Conservation (phyloP, 2,113 vertebrate species). For the Suricata suricatta region DNA sequence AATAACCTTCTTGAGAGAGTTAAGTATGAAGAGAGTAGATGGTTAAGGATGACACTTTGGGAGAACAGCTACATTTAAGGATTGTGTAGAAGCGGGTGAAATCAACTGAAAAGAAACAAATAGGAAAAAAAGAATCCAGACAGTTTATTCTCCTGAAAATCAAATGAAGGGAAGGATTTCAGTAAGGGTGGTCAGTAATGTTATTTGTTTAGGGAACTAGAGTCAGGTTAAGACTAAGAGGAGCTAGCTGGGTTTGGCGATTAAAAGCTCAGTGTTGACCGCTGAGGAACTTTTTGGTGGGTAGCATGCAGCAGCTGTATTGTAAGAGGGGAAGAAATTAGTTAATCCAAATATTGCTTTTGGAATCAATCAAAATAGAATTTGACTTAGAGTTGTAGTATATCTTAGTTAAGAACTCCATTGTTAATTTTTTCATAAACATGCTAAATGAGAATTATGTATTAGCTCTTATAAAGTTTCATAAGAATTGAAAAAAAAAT, state of each 20-base stretch:
- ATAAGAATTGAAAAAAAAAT: not conserved
- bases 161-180: not conserved
- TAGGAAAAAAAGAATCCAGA: not conserved
- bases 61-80: not conserved
- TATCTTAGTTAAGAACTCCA: slow-evolving; percentile 7
- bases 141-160: not conserved
- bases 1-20: not conserved
- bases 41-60: not conserved
- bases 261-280: not conserved
- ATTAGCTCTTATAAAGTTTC: not conserved
- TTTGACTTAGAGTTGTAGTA: not conserved
- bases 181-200: not conserved
- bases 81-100: not conserved
- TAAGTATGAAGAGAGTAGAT: not conserved
- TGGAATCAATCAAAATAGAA: not conserved
- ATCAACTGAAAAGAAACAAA: not conserved
- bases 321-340: not conserved
- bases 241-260: not conserved
- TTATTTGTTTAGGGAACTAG: not conserved
- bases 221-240: not conserved
- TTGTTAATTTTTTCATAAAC: not conserved
- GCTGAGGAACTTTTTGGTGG: not conserved
- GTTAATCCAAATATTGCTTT: slow-evolving; percentile 15
- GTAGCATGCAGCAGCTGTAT: not conserved
- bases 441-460: not conserved